A percentile compares a stretch with the other conserved stretches of the same genome.
phyloP scores from a whole-genome alignment of 2,113 vertebrate species.

The Chaenocephalus aceratus region DNA sequence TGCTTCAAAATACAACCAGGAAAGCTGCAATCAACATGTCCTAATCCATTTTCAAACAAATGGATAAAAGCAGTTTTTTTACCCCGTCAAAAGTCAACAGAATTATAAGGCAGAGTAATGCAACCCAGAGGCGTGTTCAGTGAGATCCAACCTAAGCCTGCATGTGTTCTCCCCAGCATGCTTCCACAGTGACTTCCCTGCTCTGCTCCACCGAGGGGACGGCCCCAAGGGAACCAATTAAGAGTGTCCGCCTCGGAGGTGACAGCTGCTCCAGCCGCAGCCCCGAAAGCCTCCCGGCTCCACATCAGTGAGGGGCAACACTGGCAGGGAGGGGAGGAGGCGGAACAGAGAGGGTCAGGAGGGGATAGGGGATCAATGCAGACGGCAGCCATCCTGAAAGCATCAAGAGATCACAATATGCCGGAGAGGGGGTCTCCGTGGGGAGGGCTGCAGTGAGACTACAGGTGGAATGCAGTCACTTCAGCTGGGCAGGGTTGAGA shows the following conservation, averaged over 20 bases:
- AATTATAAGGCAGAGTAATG: neutral
- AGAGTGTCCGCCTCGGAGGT: slow-evolving; percentile 55
- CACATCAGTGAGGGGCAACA: slow-evolving; percentile 42
- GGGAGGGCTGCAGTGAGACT: neutral
- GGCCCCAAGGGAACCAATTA: slow-evolving; percentile 75
- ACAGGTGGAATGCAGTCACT: neutral
- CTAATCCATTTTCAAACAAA: slow-evolving; percentile 1
- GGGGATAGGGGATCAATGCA: slow-evolving; percentile 42
- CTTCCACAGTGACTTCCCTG: slow-evolving; percentile 42
- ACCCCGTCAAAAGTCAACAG: neutral
- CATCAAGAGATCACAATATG: slow-evolving; percentile 15
- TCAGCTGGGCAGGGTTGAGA: neutral
- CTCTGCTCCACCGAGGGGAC: slow-evolving; percentile 51
- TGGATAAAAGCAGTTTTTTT: neutral
- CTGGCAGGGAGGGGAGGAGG: slow-evolving; percentile 7
- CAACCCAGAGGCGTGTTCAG: slow-evolving; percentile 15
- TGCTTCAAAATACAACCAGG: neutral
- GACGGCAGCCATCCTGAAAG: slow-evolving; percentile 25
- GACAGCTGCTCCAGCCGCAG: slow-evolving; percentile 68
- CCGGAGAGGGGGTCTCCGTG: neutral
- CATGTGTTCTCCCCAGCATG: slow-evolving; percentile 30
- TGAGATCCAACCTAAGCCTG: slow-evolving; percentile 46
- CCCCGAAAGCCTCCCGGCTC: slow-evolving; percentile 52
- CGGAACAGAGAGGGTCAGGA: slow-evolving; percentile 11
- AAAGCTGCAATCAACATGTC: neutral